Percentiles rank a stretch among this genome's conserved stretches.
phyloP scores from a whole-genome alignment of 2,797 vertebrate species.

The Xenopus petersii region DNA sequence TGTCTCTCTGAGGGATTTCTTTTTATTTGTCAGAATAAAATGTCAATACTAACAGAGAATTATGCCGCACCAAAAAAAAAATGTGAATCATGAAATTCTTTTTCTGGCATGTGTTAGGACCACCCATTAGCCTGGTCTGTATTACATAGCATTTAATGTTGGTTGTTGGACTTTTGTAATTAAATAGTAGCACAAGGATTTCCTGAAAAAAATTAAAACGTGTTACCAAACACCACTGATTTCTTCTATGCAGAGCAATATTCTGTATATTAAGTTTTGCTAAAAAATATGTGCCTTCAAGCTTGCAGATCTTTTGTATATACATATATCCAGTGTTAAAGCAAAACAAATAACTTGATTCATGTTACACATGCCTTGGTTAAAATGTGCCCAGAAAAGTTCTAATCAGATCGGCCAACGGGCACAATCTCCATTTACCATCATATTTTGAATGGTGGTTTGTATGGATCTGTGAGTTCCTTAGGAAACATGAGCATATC shows the following conservation, averaged over 20 bases:
- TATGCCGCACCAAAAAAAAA: slow-evolving; percentile 9
- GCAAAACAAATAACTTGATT: slow-evolving; percentile 40
- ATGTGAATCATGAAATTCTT: slow-evolving; percentile 19
- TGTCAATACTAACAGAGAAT: slow-evolving; percentile 30
- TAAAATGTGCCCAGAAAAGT: slow-evolving; percentile 11
- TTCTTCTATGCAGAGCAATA: slow-evolving; percentile 18
- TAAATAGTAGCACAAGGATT: slow-evolving; percentile 24
- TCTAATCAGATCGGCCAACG: slow-evolving; percentile 35
- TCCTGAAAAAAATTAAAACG: slow-evolving; percentile 35
- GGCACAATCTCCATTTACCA: slow-evolving; percentile 14
- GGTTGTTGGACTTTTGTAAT: slow-evolving; percentile 34
- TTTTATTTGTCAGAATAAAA: slow-evolving; percentile 39
- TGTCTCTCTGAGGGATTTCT: slow-evolving; percentile 31
- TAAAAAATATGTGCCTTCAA: slow-evolving; percentile 23
- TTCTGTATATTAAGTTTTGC: slow-evolving; percentile 10
- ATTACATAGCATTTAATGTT: slow-evolving; percentile 21
- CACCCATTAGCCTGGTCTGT: slow-evolving; percentile 33
- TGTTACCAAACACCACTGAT: slow-evolving; percentile 38
- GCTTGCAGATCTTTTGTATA: slow-evolving; percentile 11
- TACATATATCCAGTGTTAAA: slow-evolving; percentile 30
- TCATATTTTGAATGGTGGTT: no score
- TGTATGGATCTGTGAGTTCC: no score
- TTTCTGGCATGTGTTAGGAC: slow-evolving; percentile 31
- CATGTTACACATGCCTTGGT: slow-evolving; percentile 24
- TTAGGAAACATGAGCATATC: no score